phyloP scores from a whole-genome alignment of 1,140 invertebrate genomes.

The Diploscapter pachys region DNA sequence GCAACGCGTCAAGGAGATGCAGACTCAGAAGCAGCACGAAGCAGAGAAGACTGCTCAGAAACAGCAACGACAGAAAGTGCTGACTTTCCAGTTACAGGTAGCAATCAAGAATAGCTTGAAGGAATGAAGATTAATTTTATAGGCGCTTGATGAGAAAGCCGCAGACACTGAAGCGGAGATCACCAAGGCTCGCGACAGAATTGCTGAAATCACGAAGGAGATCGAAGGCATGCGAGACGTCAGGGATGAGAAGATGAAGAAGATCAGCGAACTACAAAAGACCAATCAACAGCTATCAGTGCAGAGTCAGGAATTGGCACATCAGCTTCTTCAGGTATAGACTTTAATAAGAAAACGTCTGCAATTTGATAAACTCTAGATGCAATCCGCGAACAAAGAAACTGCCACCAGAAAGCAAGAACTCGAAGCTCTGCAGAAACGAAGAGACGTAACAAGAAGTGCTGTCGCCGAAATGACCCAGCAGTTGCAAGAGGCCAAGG shows the following conservation, averaged over 20 bases:
- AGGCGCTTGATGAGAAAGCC: constrained; percentile 75
- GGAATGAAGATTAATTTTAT: no score
- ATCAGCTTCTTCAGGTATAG: no score
- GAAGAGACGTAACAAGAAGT: background rate
- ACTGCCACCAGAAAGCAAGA: constrained; percentile 7
- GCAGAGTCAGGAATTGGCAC: background rate
- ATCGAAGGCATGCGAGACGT: constrained; percentile 88
- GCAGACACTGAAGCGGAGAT: constrained; percentile 82
- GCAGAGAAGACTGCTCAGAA: constrained; percentile 81
- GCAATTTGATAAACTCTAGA: constrained; percentile 1
- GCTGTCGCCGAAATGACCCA: constrained; percentile 2
- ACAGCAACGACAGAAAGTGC: constrained; percentile 81
- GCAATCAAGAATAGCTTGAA: no score
- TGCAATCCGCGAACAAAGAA: constrained; percentile 30
- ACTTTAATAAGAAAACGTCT: no score
- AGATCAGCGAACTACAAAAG: constrained; percentile 80
- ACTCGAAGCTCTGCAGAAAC: constrained; percentile 4
- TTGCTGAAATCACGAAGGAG: constrained; percentile 84
- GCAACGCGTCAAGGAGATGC: constrained; percentile 78
- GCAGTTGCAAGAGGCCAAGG: constrained; percentile 6
- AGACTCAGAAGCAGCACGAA: constrained; percentile 74
- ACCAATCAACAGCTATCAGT: constrained; percentile 52
- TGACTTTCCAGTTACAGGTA: constrained; percentile 74
- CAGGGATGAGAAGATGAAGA: constrained; percentile 80
- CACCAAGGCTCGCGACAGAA: constrained; percentile 78